These are phyloP conservation scores for Oncorhynchus kisutch DNA, from an alignment of 2,113 vertebrate genomes.

Conservation along the genomic window DNA sequence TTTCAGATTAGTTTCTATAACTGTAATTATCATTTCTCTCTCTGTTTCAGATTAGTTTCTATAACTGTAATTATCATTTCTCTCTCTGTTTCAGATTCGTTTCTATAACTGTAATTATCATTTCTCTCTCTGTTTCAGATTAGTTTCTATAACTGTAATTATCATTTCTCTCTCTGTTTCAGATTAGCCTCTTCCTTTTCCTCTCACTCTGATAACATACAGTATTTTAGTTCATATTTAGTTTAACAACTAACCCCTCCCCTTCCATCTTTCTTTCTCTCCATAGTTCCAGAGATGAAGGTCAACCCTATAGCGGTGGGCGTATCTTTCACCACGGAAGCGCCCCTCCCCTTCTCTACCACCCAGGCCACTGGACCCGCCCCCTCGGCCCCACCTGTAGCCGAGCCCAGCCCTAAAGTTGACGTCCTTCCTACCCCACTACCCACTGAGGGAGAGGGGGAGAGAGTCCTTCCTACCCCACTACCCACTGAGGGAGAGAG, in stretches of 20 bases:
- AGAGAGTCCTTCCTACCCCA: too few relatives aligned
- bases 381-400: conserved; percentile 73
- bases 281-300: conserved; percentile 62
- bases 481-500: conserved; percentile 49
- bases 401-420: conserved; percentile 69
- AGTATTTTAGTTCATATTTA: neutral
- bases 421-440: conserved; percentile 28
- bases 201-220: conserved; percentile 1
- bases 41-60: too few relatives aligned
- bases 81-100: too few relatives aligned
- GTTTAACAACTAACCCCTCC: neutral
- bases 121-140: too few relatives aligned
- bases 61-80: too few relatives aligned
- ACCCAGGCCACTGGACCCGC: conserved; percentile 76
- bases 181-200: neutral
- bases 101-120: too few relatives aligned
- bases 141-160: neutral
- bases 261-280: neutral
- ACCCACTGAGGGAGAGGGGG: conserved; percentile 42
- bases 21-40: too few relatives aligned
- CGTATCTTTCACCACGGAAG: conserved; percentile 68
- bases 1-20: too few relatives aligned
- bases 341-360: conserved; percentile 71
- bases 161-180: too few relatives aligned
- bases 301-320: conserved; percentile 56